Conservation (phyloP, 2,113 vertebrate species). For the Octodon degus region DNA sequence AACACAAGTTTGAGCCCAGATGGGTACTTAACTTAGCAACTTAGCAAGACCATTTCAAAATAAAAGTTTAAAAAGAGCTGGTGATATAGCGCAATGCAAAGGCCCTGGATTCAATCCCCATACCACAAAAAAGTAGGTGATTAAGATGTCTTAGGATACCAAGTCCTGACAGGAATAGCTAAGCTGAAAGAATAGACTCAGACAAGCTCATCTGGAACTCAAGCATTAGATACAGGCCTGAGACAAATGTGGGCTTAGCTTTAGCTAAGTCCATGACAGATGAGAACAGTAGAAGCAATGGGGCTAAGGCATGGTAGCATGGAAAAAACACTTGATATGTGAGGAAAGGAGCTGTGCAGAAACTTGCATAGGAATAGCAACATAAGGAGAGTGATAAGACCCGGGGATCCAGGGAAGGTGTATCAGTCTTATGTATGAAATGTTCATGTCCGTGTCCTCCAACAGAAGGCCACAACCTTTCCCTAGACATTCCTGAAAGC, state of each 20-base stretch:
- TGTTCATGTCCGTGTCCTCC: not conserved
- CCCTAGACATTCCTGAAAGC: conserved; percentile 4
- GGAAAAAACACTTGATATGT: not conserved
- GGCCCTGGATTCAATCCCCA: not conserved
- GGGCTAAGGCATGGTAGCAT: not conserved
- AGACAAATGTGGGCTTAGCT: conserved; percentile 4
- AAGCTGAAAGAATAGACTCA: conserved; percentile 33
- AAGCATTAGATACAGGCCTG: not conserved
- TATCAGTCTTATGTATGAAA: not conserved
- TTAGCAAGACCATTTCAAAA: not conserved
- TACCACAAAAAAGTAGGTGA: not conserved
- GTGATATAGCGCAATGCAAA: not conserved
- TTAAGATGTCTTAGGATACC: not conserved
- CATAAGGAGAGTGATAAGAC: not conserved
- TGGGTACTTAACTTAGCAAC: not conserved
- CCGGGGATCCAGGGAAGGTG: not conserved
- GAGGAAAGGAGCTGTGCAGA: not conserved
- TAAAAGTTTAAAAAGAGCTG: not conserved
- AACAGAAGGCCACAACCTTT: not conserved
- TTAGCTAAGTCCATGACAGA: not conserved
- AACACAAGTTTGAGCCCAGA: not conserved
- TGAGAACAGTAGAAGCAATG: not conserved
- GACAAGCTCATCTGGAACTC: not conserved
- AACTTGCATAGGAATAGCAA: conserved; percentile 10
- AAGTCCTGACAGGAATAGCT: conserved; percentile 4